Evolutionary conservation across 2,888 invertebrate genomes (phyloP).

Genomic region (Drosophila hawaiiensis): DNA sequence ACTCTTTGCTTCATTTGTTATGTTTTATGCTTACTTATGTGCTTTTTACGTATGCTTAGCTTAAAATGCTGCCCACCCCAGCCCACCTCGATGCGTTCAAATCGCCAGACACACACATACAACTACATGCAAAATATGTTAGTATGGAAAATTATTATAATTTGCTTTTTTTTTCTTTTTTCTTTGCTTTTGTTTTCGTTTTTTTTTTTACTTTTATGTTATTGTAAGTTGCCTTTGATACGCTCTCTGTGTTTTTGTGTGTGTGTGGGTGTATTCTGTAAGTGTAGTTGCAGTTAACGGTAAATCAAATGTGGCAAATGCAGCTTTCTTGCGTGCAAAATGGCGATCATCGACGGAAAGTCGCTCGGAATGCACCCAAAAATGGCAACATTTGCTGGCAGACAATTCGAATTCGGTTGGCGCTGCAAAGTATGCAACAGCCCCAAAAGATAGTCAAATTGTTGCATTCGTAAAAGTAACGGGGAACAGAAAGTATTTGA

Average conservation of each 20-base stretch:
- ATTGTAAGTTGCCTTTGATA: conserved; percentile 32
- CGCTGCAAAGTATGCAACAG: conserved; percentile 53
- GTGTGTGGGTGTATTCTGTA: conserved; percentile 16
- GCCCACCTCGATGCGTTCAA: conserved; percentile 31
- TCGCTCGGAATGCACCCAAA: conserved; percentile 20
- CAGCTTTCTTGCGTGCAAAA: conserved; percentile 33
- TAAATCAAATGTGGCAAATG: conserved; percentile 38
- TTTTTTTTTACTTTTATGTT: conserved; percentile 4
- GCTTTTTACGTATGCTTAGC: conserved; percentile 62
- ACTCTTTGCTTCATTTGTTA: conserved; percentile 24
- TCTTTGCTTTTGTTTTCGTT: conserved; percentile 3
- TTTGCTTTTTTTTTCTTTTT: conserved; percentile 9
- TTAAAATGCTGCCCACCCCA: conserved; percentile 35
- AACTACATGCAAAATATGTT: conserved; percentile 36
- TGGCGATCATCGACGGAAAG: conserved; percentile 13
- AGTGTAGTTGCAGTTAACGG: conserved; percentile 40
- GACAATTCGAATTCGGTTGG: conserved; percentile 68
- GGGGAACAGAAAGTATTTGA: conserved; percentile 17
- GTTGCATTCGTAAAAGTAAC: conserved; percentile 10
- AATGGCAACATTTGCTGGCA: conserved; percentile 40
- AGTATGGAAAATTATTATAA: conserved; percentile 39
- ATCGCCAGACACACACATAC: conserved; percentile 46
- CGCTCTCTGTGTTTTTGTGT: conserved; percentile 26
- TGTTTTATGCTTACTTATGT: conserved; percentile 51
- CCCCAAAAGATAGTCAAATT: conserved; percentile 69